Evolutionary conservation across 2,113 vertebrate genomes (phyloP).

Genomic region (Chionodraco myersi): DNA sequence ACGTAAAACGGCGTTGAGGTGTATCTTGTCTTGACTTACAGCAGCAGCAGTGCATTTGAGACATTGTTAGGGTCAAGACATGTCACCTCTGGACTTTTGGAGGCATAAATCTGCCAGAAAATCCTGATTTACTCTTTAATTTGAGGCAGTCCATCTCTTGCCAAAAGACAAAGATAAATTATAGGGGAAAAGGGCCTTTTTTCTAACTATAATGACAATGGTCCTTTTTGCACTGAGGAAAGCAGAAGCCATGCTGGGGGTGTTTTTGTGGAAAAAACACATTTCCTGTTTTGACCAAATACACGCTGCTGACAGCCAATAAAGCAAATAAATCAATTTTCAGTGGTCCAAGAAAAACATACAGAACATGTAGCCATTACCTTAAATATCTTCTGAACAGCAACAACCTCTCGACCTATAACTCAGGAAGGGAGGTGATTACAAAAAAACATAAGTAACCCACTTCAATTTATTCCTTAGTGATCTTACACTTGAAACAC

Average conservation of each 20-base stretch:
- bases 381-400: constrained; percentile 2
- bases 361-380: background rate
- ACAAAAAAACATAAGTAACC: background rate
- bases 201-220: background rate
- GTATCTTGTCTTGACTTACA: background rate
- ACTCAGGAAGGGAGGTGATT: background rate
- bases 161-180: background rate
- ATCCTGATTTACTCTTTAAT: background rate
- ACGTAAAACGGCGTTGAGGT: background rate
- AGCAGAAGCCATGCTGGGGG: background rate
- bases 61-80: background rate
- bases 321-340: background rate
- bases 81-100: background rate
- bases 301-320: background rate
- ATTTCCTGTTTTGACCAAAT: too few species aligned
- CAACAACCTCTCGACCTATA: background rate
- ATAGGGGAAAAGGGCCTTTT: background rate
- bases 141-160: background rate
- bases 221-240: constrained; percentile 1
- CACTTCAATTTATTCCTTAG: background rate
- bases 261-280: background rate
- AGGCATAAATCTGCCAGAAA: background rate
- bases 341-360: background rate
- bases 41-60: background rate
- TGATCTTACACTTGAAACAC: background rate